These are phyloP conservation scores for Chymomyza procnemis DNA, from an alignment of 2,888 invertebrate genomes.

Conservation along the genomic window DNA sequence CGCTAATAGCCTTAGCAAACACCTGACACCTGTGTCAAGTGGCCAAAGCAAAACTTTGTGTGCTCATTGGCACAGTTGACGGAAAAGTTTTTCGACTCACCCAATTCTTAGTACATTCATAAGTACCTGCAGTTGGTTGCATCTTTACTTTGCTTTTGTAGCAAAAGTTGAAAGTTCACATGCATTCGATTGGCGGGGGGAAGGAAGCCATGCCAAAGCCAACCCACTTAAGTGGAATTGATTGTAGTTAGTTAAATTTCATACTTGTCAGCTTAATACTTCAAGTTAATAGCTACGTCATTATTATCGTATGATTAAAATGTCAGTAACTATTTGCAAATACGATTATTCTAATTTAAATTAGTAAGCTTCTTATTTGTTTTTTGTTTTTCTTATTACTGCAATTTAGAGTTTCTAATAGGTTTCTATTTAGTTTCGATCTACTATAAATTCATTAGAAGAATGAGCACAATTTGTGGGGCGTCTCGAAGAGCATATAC, in stretches of 20 bases:
- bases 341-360: neutral
- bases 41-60: conserved; percentile 20
- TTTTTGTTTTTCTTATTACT: neutral
- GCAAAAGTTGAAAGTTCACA: conserved; percentile 27
- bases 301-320: neutral
- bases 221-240: neutral
- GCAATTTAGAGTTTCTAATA: neutral
- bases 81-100: conserved; percentile 9
- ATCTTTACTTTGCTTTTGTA: conserved; percentile 1
- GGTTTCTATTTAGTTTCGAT: neutral
- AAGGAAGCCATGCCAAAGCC: conserved; percentile 23
- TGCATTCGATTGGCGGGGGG: conserved; percentile 45
- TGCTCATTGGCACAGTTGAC: conserved; percentile 12
- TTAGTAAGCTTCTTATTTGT: neutral
- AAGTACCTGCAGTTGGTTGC: neutral
- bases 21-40: neutral
- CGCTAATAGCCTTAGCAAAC: conserved; percentile 7
- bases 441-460: neutral
- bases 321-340: neutral
- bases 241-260: neutral
- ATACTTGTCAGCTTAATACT: neutral
- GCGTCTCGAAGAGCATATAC: neutral
- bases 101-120: neutral
- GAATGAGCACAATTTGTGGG: neutral
- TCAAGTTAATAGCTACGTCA: neutral